These are phyloP conservation scores for Mythimna albipuncta DNA, from an alignment of 2,888 invertebrate genomes.

Conservation along the genomic window DNA sequence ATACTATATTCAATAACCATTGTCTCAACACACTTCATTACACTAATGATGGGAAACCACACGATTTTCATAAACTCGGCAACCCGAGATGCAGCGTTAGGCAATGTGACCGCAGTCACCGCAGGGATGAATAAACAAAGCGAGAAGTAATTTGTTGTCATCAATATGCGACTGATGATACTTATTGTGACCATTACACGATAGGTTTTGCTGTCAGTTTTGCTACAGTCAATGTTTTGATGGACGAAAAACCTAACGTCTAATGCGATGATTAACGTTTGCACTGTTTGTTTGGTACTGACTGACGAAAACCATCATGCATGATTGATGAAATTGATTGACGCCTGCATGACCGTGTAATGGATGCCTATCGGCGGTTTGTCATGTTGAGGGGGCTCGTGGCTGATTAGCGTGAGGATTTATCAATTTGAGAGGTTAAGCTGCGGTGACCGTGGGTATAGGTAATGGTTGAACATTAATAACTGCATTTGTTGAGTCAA, in stretches of 20 bases:
- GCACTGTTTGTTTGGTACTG: no score
- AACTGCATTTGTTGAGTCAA: not conserved
- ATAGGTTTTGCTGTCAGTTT: no score
- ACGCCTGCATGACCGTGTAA: no score
- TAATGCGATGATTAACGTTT: no score
- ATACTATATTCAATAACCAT: conserved; percentile 44
- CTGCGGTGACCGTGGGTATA: not conserved
- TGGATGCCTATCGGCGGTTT: not conserved
- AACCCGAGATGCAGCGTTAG: conserved; percentile 28
- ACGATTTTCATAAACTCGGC: conserved; percentile 30
- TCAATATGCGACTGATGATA: conserved; percentile 4
- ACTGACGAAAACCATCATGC: no score
- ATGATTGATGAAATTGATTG: no score
- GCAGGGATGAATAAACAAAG: conserved; percentile 25
- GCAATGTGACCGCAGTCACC: conserved; percentile 40
- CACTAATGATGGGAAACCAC: conserved; percentile 48
- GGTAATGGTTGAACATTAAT: not conserved
- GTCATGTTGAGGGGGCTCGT: conserved; percentile 4
- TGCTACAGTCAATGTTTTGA: no score
- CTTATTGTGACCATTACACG: not conserved
- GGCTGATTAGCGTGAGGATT: not conserved
- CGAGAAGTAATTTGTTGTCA: conserved; percentile 32
- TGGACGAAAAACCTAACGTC: no score
- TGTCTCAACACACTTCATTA: conserved; percentile 40
- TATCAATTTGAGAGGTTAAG: conserved; percentile 2